A percentile compares a stretch with the other conserved stretches of the same genome.
phyloP scores from a whole-genome alignment of 2,888 invertebrate species.

The Drosophila bunnanda region DNA sequence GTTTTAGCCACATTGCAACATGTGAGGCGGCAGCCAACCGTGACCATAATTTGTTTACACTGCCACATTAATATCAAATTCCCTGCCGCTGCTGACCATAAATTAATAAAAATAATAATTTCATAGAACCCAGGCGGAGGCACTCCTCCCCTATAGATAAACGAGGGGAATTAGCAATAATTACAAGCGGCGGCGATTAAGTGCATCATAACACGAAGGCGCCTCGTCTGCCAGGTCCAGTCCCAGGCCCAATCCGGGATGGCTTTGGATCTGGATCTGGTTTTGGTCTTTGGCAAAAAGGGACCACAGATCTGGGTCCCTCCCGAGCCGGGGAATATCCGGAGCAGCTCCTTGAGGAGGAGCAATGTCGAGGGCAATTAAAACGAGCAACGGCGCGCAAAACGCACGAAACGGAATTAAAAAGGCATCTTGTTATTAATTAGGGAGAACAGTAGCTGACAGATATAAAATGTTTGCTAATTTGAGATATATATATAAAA shows the following conservation, averaged over 20 bases:
- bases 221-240: constrained; percentile 34
- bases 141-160: constrained; percentile 49
- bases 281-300: constrained; percentile 4
- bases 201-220: constrained; percentile 52
- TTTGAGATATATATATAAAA: constrained; percentile 75
- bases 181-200: constrained; percentile 57
- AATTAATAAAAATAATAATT: constrained; percentile 45
- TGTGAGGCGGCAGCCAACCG: constrained; percentile 2
- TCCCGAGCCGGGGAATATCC: constrained; percentile 9
- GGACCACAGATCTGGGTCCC: constrained; percentile 11
- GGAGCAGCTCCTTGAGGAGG: constrained; percentile 30
- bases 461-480: constrained; percentile 84
- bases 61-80: constrained; percentile 39
- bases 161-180: constrained; percentile 65
- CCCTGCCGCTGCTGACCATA: constrained; percentile 37
- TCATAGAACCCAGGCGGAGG: constrained; percentile 32
- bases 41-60: constrained; percentile 52
- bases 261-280: constrained; percentile 12
- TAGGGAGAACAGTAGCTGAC: constrained; percentile 84
- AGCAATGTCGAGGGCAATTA: constrained; percentile 68
- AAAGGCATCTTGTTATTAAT: constrained; percentile 84
- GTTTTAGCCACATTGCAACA: constrained; percentile 18
- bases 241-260: constrained; percentile 16
- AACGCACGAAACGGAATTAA: constrained; percentile 76
- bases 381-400: constrained; percentile 80